These are phyloP conservation scores for Idaea aversata DNA, from an alignment of 2,888 invertebrate genomes.

Conservation along the genomic window DNA sequence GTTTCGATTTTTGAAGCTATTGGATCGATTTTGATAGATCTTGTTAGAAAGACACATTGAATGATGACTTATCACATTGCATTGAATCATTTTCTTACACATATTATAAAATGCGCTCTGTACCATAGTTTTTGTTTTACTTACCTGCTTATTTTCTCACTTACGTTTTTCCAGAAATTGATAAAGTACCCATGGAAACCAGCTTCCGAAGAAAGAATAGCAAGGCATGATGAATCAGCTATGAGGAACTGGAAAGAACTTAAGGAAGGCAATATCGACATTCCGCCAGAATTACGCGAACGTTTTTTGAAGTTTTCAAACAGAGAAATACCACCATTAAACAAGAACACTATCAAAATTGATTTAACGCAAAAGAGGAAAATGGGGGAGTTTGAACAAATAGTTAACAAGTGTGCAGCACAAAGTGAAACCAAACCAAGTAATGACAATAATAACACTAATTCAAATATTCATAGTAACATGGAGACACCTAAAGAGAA, in stretches of 20 bases:
- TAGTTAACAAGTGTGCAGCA: conserved; percentile 64
- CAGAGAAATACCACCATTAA: conserved; percentile 74
- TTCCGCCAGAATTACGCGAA: conserved; percentile 65
- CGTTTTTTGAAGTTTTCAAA: conserved; percentile 85
- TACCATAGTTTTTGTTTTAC: too few relatives aligned
- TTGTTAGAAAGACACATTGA: too few relatives aligned
- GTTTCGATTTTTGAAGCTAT: too few relatives aligned
- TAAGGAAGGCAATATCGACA: conserved; percentile 76
- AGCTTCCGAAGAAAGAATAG: conserved; percentile 75
- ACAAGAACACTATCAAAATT: conserved; percentile 56
- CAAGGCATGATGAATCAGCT: conserved; percentile 83
- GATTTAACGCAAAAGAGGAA: conserved; percentile 50
- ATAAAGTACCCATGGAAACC: conserved; percentile 84
- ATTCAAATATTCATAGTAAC: conserved; percentile 5
- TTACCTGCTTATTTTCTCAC: neutral
- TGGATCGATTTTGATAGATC: too few relatives aligned
- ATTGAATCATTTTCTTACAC: too few relatives aligned
- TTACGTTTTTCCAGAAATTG: conserved; percentile 81
- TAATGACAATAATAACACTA: neutral
- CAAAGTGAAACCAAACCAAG: conserved; percentile 28
- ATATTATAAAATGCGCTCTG: too few relatives aligned
- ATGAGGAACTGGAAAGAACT: conserved; percentile 86
- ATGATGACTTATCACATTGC: too few relatives aligned
- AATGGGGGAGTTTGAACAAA: conserved; percentile 73
- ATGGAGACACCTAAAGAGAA: conserved; percentile 16